Base-by-base conservation (phyloP, 2,797 vertebrate species). In the Melanotaenia trifasciata region DNA sequence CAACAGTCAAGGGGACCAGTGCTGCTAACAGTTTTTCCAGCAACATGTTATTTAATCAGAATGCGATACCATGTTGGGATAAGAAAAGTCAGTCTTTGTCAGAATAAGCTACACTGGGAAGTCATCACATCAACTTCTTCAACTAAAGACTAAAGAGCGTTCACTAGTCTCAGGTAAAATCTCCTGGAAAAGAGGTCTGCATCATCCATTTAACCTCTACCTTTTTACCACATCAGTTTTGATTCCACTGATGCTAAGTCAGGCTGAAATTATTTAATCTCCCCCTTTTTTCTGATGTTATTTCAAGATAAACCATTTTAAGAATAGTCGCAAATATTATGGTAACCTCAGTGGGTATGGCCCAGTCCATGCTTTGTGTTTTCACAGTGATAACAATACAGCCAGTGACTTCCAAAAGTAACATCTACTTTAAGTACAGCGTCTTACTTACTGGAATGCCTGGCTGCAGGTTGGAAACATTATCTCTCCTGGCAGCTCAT, bases 1-100 rank as follows among this genome's bases (percentile, higher is more conserved):
- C 58, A 69, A 30, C 16, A 16, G 69, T 81, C 81, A 74, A 80
- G 67, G 69, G 74, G 74, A 45, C 28, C 47, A 61, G 66, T 79
- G 64, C 54, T 33, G 67, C 78, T 72, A 53, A 51, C 50, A 58
- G 66, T 82, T 79, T 53, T 53, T 53, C 22, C 50, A 53, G 18
- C 20, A 47, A 24, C 60, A 40, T 71, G 47, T 80, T 50, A 83
- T 80, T 59, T 30, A 67, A 67, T 12, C 61, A 32, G 68, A 67
- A 16, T 24, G 58, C 64, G 68, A 57, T 67, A 67, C 66, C 47
- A 26, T 70, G 40, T 43, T 40, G 24, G 40, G 16, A 4, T 13
- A 40, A 14, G 38, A 40, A 13, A 16, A 43, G 40, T 43, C 40
- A 43, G 4, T 4, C 38, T 16, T 14, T 40, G 38, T 40, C 13